These are phyloP conservation scores for Colossoma macropomum DNA, from an alignment of 2,113 vertebrate genomes.

Conservation along the genomic window DNA sequence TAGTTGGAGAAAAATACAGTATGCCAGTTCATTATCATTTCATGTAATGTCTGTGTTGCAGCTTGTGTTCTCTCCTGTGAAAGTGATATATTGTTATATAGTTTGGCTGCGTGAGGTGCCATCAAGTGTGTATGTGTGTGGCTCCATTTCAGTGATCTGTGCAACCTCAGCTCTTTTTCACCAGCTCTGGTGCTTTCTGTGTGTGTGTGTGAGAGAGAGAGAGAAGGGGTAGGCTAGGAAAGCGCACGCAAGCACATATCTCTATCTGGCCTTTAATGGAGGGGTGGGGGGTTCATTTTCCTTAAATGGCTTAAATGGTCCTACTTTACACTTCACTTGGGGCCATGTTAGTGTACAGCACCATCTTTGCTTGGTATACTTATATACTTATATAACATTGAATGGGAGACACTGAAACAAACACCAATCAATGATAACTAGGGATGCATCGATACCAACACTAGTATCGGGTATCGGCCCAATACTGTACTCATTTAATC, in stretches of 20 bases:
- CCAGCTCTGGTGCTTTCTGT: not conserved
- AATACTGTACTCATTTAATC: too few species aligned
- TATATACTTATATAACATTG: not conserved
- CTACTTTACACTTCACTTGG: not conserved
- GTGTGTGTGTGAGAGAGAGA: not conserved
- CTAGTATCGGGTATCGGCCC: too few species aligned
- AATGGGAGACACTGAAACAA: not conserved
- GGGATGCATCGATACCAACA: too few species aligned
- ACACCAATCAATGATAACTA: not conserved
- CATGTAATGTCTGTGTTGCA: too few species aligned
- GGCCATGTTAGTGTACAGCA: constrained; percentile 18
- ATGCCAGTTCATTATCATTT: too few species aligned
- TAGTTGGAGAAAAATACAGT: too few species aligned
- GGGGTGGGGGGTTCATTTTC: constrained; percentile 3
- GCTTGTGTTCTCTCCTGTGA: not conserved
- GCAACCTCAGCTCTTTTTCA: not conserved
- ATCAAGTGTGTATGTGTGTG: not conserved
- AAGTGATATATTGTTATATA: not conserved
- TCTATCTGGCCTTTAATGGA: not conserved
- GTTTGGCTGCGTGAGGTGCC: not conserved
- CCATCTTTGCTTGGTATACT: not conserved
- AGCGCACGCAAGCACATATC: not conserved
- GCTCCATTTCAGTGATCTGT: not conserved
- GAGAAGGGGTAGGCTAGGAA: not conserved
- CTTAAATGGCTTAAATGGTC: constrained; percentile 44